phyloP scores from a whole-genome alignment of 2,888 invertebrate species.

The Cerastoderma edule region DNA sequence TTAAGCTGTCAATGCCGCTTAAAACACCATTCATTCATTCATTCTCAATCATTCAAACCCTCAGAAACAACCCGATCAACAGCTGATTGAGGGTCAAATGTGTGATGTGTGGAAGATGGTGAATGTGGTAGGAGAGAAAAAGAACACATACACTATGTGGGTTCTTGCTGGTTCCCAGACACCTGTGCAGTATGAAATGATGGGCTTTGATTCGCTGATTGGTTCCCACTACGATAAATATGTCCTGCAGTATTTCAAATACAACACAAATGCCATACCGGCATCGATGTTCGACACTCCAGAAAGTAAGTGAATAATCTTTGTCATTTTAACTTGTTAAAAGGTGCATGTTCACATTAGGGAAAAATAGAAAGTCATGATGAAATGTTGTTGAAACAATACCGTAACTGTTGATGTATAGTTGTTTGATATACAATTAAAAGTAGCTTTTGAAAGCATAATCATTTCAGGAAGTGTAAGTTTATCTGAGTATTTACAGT shows the following conservation, averaged over 20 bases:
- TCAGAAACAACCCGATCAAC: constrained; percentile 24
- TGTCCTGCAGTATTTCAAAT: constrained; percentile 91
- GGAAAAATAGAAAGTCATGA: too few relatives aligned
- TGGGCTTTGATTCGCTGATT: constrained; percentile 94
- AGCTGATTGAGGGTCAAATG: constrained; percentile 88
- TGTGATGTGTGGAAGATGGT: constrained; percentile 92
- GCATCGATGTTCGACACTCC: constrained; percentile 68
- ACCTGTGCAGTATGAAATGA: constrained; percentile 95
- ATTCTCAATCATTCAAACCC: too few relatives aligned
- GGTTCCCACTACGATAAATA: constrained; percentile 99
- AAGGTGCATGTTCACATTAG: too few relatives aligned
- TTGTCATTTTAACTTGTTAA: too few relatives aligned
- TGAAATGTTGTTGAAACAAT: too few relatives aligned
- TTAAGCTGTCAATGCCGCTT: too few relatives aligned
- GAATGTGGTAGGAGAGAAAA: constrained; percentile 90
- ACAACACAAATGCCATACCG: constrained; percentile 48
- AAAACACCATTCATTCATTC: too few relatives aligned
- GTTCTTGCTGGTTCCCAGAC: constrained; percentile 82
- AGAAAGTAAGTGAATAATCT: constrained; percentile 72
- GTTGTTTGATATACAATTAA: too few relatives aligned
- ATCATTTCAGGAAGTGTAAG: too few relatives aligned
- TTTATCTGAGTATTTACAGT: too few relatives aligned
- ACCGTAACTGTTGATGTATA: too few relatives aligned
- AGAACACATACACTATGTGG: constrained; percentile 95
- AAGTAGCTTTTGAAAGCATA: too few relatives aligned